Conservation (phyloP, 1,140 invertebrate species). For the Hyposmocoma kahamanoa region DNA sequence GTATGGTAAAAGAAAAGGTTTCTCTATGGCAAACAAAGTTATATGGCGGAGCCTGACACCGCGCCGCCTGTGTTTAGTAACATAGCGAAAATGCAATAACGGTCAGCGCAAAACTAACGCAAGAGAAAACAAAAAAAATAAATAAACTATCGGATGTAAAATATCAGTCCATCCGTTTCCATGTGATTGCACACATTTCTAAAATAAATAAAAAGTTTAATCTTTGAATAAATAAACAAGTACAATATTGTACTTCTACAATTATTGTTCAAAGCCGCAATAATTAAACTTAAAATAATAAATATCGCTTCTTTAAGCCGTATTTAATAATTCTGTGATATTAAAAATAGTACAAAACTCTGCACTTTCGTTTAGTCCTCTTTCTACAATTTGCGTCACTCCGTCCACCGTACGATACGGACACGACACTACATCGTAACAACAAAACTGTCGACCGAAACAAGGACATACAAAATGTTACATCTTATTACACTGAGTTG, state of each 20-base stretch:
- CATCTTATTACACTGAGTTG: slow-evolving; percentile 61
- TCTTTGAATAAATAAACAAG: slow-evolving; percentile 48
- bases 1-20: slow-evolving; percentile 50
- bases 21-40: slow-evolving; percentile 9
- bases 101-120: slow-evolving; percentile 33
- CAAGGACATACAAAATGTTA: slow-evolving; percentile 12
- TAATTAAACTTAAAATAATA: slow-evolving; percentile 26
- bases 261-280: slow-evolving; percentile 20
- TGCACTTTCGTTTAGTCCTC: slow-evolving; percentile 17
- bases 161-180: slow-evolving; percentile 59
- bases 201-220: slow-evolving; percentile 48
- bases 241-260: slow-evolving; percentile 49
- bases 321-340: slow-evolving; percentile 26
- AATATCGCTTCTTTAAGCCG: slow-evolving; percentile 32
- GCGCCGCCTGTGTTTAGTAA: slow-evolving; percentile 23
- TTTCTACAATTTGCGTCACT: neutral
- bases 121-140: slow-evolving; percentile 36
- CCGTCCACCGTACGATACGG: neutral
- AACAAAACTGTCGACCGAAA: slow-evolving; percentile 19
- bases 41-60: slow-evolving; percentile 6
- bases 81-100: slow-evolving; percentile 32
- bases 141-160: slow-evolving; percentile 48
- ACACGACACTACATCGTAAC: slow-evolving; percentile 14
- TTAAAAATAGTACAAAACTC: slow-evolving; percentile 27
- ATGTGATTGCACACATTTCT: slow-evolving; percentile 53